These are phyloP conservation scores for Procavia capensis DNA, from an alignment of 2,113 vertebrate species.

Conservation along the genomic window DNA sequence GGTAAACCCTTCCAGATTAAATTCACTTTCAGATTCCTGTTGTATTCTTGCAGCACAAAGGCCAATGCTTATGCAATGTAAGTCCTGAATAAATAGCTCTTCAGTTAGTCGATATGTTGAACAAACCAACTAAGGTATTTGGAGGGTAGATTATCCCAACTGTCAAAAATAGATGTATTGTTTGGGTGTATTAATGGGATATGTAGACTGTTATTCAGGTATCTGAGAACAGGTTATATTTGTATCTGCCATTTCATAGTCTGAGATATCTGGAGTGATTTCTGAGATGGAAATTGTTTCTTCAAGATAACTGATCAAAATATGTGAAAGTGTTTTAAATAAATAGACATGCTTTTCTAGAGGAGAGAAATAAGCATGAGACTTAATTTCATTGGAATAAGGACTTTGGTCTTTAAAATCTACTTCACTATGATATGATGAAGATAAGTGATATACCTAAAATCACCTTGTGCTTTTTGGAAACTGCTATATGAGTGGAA, in stretches of 20 bases:
- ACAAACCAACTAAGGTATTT: conserved; percentile 21
- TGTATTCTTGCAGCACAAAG: not conserved
- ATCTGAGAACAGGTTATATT: not conserved
- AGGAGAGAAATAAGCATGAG: not conserved
- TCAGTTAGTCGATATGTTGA: not conserved
- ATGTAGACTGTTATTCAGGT: not conserved
- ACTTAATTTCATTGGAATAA: conserved; percentile 1
- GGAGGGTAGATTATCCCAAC: not conserved
- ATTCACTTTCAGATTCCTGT: conserved; percentile 4
- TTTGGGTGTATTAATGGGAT: not conserved
- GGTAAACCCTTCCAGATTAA: not conserved
- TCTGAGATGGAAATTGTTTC: not conserved
- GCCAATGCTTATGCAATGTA: not conserved
- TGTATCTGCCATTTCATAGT: not conserved
- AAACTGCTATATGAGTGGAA: not conserved
- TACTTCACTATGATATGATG: not conserved
- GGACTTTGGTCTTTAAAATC: conserved; percentile 4
- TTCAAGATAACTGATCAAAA: conserved; percentile 48
- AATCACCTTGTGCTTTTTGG: conserved; percentile 1
- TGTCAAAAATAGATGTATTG: not conserved
- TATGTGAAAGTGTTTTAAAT: conserved; percentile 26
- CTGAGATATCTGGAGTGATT: not conserved
- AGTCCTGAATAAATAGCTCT: not conserved
- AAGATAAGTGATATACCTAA: not conserved
- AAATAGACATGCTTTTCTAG: not conserved